These are phyloP conservation scores for Drosophila azteca DNA, from an alignment of 1,140 invertebrate genomes.

Conservation along the genomic window DNA sequence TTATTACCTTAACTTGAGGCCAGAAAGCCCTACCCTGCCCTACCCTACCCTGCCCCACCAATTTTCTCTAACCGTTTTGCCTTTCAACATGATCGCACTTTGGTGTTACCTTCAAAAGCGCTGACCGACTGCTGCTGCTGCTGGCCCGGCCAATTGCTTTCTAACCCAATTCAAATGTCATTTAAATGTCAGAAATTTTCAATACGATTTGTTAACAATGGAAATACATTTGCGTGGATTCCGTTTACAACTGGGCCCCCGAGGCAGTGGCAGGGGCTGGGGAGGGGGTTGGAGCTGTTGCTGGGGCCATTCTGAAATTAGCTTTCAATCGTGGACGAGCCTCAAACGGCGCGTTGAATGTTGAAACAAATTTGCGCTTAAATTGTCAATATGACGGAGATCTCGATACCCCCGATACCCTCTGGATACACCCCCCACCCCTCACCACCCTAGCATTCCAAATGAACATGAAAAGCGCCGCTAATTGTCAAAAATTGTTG, in stretches of 20 bases:
- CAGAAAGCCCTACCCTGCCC: background rate
- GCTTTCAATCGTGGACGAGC: conserved; percentile 38
- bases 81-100: conserved; percentile 45
- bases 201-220: conserved; percentile 62
- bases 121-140: conserved; percentile 4
- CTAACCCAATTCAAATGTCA: conserved; percentile 71
- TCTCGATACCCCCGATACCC: conserved; percentile 24
- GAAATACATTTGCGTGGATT: conserved; percentile 69
- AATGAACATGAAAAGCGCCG: conserved; percentile 76
- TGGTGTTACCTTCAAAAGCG: conserved; percentile 25
- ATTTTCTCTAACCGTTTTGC: conserved; percentile 27
- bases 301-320: conserved; percentile 36
- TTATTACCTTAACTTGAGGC: background rate
- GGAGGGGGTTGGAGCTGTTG: no score
- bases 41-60: background rate
- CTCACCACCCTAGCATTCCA: conserved; percentile 3
- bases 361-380: conserved; percentile 78
- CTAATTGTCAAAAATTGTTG: conserved; percentile 82
- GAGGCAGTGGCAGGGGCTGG: conserved; percentile 15
- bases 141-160: conserved; percentile 35
- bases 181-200: conserved; percentile 73
- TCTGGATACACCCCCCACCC: no score
- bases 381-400: conserved; percentile 78
- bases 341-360: conserved; percentile 45
- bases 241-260: background rate